phyloP scores from a whole-genome alignment of 2,888 invertebrate species.

The Oligia latruncula region DNA sequence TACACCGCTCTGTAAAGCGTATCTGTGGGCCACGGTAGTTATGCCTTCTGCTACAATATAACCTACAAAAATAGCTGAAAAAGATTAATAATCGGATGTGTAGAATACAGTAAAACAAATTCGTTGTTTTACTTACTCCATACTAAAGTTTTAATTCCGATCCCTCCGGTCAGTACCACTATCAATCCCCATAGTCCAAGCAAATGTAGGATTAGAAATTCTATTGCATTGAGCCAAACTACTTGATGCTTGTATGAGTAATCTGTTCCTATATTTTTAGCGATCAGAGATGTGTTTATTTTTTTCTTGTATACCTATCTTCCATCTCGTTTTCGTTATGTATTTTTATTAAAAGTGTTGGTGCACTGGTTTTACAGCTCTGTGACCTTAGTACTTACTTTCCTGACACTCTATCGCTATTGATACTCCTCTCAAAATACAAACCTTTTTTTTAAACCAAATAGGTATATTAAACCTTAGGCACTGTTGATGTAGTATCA shows the following conservation, averaged over 20 bases:
- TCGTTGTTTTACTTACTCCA: slow-evolving; percentile 59
- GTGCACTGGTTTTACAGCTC: background rate
- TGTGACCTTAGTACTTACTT: background rate
- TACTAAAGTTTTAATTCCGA: slow-evolving; percentile 45
- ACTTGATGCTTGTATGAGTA: slow-evolving; percentile 85
- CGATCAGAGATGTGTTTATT: background rate
- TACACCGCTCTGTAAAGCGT: slow-evolving; percentile 65
- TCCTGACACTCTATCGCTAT: background rate
- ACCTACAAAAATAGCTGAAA: slow-evolving; percentile 43
- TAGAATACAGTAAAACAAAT: background rate
- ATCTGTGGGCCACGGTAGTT: slow-evolving; percentile 94
- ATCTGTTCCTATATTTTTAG: slow-evolving; percentile 70
- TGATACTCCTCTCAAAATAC: background rate
- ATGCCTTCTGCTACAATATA: slow-evolving; percentile 89
- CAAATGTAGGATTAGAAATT: slow-evolving; percentile 89
- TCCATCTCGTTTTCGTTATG: slow-evolving; percentile 1
- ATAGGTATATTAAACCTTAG: background rate
- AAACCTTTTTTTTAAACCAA: slow-evolving; percentile 9
- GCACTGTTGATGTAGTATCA: slow-evolving; percentile 16
- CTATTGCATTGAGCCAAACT: slow-evolving; percentile 91
- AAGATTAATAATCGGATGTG: slow-evolving; percentile 1
- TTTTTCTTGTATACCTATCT: slow-evolving; percentile 93
- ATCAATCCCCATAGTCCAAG: slow-evolving; percentile 83
- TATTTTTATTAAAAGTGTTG: background rate
- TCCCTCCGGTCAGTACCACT: slow-evolving; percentile 69